Evolutionary conservation across 1,140 invertebrate genomes (phyloP).

Genomic region (Calephelis virginiensis): DNA sequence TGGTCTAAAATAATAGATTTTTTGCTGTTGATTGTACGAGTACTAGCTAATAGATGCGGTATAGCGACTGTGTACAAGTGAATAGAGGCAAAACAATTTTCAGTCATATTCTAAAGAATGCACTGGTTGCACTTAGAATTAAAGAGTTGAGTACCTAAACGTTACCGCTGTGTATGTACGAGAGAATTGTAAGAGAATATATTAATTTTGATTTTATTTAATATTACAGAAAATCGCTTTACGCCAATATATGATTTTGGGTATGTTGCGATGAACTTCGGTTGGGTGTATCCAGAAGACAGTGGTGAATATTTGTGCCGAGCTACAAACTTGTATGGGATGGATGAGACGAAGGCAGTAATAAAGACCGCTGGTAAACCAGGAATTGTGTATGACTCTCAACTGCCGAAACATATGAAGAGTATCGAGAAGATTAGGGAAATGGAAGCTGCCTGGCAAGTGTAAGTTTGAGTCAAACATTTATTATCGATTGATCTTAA

Average conservation of each 20-base stretch:
- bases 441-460: slow-evolving; percentile 96
- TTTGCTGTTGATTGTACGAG: too few species aligned
- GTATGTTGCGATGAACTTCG: slow-evolving; percentile 97
- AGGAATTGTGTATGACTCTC: slow-evolving; percentile 95
- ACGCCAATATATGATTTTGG: slow-evolving; percentile 97
- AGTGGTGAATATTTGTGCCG: slow-evolving; percentile 93
- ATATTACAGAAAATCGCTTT: slow-evolving; percentile 89
- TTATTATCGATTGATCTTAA: background rate
- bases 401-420: slow-evolving; percentile 96
- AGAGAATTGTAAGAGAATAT: slow-evolving; percentile 1
- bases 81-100: too few species aligned
- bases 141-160: too few species aligned
- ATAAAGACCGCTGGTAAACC: slow-evolving; percentile 92
- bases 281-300: slow-evolving; percentile 96
- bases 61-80: too few species aligned
- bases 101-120: too few species aligned
- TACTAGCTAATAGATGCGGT: too few species aligned
- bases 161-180: too few species aligned
- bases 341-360: slow-evolving; percentile 91
- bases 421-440: slow-evolving; percentile 96
- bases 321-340: slow-evolving; percentile 94
- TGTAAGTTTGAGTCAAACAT: slow-evolving; percentile 80
- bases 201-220: background rate
- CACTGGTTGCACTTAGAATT: too few species aligned
- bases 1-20: too few species aligned